Percentiles rank a stretch among this genome's conserved stretches.
These are phyloP conservation scores for Patella pellucida DNA, from an alignment of 2,888 invertebrate species.

Conservation along the genomic window DNA sequence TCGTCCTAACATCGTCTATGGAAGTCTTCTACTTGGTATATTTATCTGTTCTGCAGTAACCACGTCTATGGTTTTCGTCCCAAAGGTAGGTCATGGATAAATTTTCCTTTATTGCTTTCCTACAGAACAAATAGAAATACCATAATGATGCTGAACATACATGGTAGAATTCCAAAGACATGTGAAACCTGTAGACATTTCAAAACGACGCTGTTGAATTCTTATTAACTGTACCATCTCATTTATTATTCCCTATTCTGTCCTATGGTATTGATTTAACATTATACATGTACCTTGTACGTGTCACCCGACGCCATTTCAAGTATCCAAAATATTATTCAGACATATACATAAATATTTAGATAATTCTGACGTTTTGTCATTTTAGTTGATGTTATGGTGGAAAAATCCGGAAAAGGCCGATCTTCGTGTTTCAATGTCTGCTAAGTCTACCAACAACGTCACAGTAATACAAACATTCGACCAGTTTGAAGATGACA, in stretches of 20 bases:
- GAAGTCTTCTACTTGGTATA: constrained; percentile 41
- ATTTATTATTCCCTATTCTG: no score
- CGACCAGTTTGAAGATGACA: constrained; percentile 50
- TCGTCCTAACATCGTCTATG: constrained; percentile 45
- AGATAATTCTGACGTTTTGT: neutral
- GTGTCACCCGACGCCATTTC: no score
- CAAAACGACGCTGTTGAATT: no score
- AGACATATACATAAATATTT: no score
- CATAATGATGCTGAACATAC: no score
- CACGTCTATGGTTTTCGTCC: constrained; percentile 51
- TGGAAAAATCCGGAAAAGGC: constrained; percentile 43
- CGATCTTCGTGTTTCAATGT: constrained; percentile 29
- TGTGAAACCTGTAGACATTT: no score
- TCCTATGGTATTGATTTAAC: no score
- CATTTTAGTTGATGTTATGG: constrained; percentile 51
- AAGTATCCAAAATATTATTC: no score
- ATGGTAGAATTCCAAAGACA: no score
- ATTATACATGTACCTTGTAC: no score
- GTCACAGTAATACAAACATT: constrained; percentile 27
- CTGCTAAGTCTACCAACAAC: constrained; percentile 28
- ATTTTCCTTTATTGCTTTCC: neutral
- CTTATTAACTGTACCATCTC: no score
- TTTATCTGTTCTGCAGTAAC: constrained; percentile 44
- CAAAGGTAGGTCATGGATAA: constrained; percentile 48
- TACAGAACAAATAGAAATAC: neutral